phyloP scores from a whole-genome alignment of 30 jellyfish, hydroid and myxozoan species.

The Aurelia aurita complex sp. Pacific region DNA sequence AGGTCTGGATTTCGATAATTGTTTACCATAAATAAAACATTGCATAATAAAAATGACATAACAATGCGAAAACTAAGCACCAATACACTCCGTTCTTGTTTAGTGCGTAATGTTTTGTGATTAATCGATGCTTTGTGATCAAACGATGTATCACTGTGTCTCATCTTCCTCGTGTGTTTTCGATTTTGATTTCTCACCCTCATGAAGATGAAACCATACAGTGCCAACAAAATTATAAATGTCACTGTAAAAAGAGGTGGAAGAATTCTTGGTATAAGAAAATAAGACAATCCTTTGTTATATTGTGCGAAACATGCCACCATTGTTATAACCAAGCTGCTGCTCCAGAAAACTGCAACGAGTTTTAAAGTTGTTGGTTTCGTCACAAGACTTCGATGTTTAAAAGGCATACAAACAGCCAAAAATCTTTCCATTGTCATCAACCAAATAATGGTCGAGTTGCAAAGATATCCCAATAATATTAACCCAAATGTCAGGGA shows the following conservation, averaged over 20 bases:
- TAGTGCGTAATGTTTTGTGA: background rate
- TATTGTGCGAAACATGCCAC: background rate
- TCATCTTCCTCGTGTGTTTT: background rate
- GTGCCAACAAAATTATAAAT: background rate
- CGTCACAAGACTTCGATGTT: slow-evolving; percentile 13
- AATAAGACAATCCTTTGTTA: background rate
- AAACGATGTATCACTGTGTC: background rate
- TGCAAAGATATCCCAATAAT: slow-evolving; percentile 7
- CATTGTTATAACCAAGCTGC: background rate
- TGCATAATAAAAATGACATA: background rate
- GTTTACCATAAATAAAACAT: background rate
- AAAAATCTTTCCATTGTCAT: slow-evolving; percentile 26
- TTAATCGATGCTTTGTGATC: background rate
- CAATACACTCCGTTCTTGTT: slow-evolving; percentile 22
- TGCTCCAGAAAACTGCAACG: slow-evolving; percentile 3
- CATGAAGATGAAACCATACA: slow-evolving; percentile 3
- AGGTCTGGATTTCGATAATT: background rate
- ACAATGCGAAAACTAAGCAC: slow-evolving; percentile 19
- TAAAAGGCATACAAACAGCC: slow-evolving; percentile 28
- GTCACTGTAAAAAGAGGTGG: background rate
- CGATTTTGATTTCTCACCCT: slow-evolving; percentile 5
- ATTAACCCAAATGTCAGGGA: slow-evolving; percentile 14
- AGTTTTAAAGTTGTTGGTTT: slow-evolving; percentile 1
- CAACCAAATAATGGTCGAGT: slow-evolving; percentile 20
- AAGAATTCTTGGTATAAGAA: background rate